Evolutionary conservation across 2,888 invertebrate genomes (phyloP).

Genomic region (Mesodorylaimus sp.): DNA sequence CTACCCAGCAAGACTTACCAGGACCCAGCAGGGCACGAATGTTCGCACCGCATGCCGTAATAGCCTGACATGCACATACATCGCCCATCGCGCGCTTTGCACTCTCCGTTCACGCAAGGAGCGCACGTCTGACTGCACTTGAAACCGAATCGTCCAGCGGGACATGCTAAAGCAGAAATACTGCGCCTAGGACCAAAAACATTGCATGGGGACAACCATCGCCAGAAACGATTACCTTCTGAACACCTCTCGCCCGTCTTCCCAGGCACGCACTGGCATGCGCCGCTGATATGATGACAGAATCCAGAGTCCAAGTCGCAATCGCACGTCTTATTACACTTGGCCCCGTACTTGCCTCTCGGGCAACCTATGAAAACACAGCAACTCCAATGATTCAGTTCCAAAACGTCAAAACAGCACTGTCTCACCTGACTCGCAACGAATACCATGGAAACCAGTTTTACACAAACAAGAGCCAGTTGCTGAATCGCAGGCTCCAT

Average conservation of each 20-base stretch:
- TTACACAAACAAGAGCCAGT: no score
- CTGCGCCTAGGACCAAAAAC: no score
- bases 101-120: neutral
- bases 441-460: no score
- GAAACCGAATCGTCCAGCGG: neutral
- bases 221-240: neutral
- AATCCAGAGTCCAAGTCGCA: neutral
- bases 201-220: no score
- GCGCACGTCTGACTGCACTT: neutral
- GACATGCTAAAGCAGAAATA: no score
- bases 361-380: neutral
- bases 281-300: neutral
- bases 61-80: constrained; percentile 35
- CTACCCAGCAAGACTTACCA: neutral
- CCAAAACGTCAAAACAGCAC: no score
- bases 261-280: neutral
- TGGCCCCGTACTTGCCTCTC: neutral
- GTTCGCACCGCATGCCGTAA: constrained; percentile 56
- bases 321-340: neutral
- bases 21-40: constrained; percentile 55
- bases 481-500: no score
- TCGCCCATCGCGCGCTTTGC: neutral
- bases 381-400: no score
- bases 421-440: no score
- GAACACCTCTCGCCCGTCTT: neutral